Base-by-base conservation (phyloP, 2,888 invertebrate species). In the Acleris cristana region DNA sequence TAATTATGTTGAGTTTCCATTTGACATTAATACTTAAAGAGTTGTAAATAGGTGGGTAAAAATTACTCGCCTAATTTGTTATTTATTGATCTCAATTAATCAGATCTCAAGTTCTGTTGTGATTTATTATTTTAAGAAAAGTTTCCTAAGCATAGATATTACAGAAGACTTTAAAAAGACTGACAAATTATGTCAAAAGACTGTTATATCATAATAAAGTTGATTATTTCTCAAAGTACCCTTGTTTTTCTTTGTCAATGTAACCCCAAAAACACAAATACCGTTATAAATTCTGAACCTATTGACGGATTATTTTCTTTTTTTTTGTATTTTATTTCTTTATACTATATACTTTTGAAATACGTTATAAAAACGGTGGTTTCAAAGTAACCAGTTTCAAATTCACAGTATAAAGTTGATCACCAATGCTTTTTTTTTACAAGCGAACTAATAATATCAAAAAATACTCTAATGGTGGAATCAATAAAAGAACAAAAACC, bases 151-250 rank as follows among this genome's bases (percentile, higher is more conserved):
- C 3, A 26, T 26, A 26, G 26, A 26, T 26, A 26, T 26, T 26
- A 26, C 26, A 26, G 26, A 26, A 26, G 3, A 26, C 26, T 26
- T 26, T 26, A 3, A 26, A 16, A 45, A 16, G n/a, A 45, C 14
- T n/a, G n/a, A 45, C 14, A 45, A 45, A 48, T n/a, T 48, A 48
- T 48, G 48, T 48, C n/a, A 48, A 48, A 48, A 48, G 48, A n/a
- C n/a, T n/a, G n/a, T 48, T n/a, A n/a, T 48, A 16, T 48, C n/a
- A 48, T 48, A 48, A n/a, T 48, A 48, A 48, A 48, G 48, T 48
- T 48, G 48, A 48, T 48, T 48, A 48, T 48, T 48, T 48, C n/a
- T 48, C 16, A 48, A 48, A 48, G n/a, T 48, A 48, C 48, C n/a
- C 14, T 16, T 48, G 16, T 48, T 48, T 48, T 48, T 48, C 48